phyloP scores from a whole-genome alignment of 2,888 invertebrate genomes.

The Pogonocherus hispidulus region DNA sequence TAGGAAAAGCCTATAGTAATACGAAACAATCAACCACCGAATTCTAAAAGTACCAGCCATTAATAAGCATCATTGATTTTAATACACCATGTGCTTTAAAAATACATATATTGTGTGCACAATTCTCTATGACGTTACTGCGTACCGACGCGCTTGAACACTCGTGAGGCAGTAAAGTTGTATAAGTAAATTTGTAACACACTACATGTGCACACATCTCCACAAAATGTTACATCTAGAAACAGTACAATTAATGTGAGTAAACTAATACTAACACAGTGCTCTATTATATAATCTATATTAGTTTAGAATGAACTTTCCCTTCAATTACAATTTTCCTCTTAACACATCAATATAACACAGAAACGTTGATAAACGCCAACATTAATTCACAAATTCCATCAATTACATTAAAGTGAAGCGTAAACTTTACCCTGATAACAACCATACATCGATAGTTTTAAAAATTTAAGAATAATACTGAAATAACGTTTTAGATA shows the following conservation, averaged over 20 bases:
- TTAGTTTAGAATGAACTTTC: too few species aligned
- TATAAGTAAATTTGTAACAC: not conserved
- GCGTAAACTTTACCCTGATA: not conserved
- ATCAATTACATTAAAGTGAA: slow-evolving; percentile 10
- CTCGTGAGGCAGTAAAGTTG: not conserved
- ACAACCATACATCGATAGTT: slow-evolving; percentile 3
- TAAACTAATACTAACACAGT: too few species aligned
- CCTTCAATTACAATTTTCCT: not conserved
- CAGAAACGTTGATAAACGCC: not conserved
- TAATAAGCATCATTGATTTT: not conserved
- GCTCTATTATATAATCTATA: too few species aligned
- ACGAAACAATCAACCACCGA: not conserved
- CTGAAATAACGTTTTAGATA: slow-evolving; percentile 4
- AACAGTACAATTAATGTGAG: too few species aligned
- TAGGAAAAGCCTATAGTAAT: not conserved
- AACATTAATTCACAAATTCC: too few species aligned
- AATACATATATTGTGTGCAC: not conserved
- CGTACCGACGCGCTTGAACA: not conserved
- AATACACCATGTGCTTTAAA: too few species aligned
- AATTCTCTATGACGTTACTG: not conserved
- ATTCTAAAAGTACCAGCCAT: not conserved
- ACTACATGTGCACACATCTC: not conserved
- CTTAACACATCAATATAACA: not conserved
- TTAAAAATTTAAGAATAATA: slow-evolving; percentile 2
- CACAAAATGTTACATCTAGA: too few species aligned